Base-by-base conservation (phyloP, 2,113 vertebrate species). In the Conger conger region DNA sequence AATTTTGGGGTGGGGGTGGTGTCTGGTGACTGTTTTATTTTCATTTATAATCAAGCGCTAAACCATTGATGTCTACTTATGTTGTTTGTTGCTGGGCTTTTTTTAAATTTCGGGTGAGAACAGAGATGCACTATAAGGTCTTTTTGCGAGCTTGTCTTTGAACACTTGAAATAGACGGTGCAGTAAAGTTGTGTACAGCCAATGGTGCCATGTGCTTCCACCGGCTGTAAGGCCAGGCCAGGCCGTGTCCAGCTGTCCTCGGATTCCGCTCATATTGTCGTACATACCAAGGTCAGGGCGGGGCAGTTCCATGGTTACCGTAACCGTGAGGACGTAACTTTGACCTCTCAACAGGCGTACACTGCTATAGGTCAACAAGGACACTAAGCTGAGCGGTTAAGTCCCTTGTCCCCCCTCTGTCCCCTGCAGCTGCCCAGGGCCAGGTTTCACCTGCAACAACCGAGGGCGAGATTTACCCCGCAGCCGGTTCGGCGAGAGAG, bases 401-500 rank as follows among this genome's bases (percentile, higher is more conserved):
- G 33, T 85, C 42, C 87, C 81, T 86, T 83, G 27, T 27, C 30
- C 7, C 83, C 1, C 90, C 38, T 78, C 87, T 90, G 93, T 83
- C 87, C 76, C 50, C 30, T 76, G 82, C 84, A 54, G 86, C 80
- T 0, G 80, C 82, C 84, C 15, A n/a, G 60, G 86, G 90, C 1
- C 77, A 54, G n/a, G 7, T 50, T 13, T 50, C 9, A 68, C 50
- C 30, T 76, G 82, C 84, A 54, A 85, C 80, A 0, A 81, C 82
- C 84, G 15, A n/a, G 60, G 86, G 90, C 1, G 76, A 54, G n/a
- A 77, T 77, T 27, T 37, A 35, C 11, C 35, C 82, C 33, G 80
- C 86, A 45, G 77, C 45, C 23, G 42, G 77, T 6, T 18, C 50
- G 40, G 82, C 45, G 53, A 89, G 82, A 9, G 93, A 94, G 83